Conservation (phyloP, 2,888 invertebrate species). For the Leistus spinibarbis region DNA sequence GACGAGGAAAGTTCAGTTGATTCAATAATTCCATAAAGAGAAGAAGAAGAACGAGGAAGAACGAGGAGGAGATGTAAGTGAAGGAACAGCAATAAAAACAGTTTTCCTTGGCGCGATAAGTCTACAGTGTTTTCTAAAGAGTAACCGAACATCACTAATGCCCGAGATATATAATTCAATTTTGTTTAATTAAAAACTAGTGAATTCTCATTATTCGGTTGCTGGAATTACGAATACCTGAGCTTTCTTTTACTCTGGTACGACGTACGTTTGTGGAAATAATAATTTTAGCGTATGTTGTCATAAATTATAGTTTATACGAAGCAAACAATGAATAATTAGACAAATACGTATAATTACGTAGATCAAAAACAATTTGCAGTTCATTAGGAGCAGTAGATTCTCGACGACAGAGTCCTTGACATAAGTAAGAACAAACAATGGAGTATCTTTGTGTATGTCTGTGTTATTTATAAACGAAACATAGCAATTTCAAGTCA, state of each 20-base stretch:
- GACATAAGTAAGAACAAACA: neutral
- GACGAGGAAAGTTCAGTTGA: slow-evolving; percentile 17
- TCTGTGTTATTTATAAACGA: neutral
- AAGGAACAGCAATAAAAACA: slow-evolving; percentile 12
- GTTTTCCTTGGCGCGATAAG: neutral
- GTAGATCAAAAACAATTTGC: neutral
- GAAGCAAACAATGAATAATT: neutral
- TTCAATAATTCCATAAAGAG: slow-evolving; percentile 34
- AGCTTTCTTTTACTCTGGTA: neutral
- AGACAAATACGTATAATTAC: neutral
- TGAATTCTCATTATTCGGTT: neutral
- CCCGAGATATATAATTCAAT: slow-evolving; percentile 3
- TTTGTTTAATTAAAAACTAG: slow-evolving; percentile 11
- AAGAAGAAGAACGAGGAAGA: neutral
- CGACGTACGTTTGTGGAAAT: neutral
- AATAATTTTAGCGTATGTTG: neutral
- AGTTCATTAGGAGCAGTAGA: neutral
- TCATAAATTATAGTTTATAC: neutral
- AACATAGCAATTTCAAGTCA: neutral
- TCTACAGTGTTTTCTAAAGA: neutral
- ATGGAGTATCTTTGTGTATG: neutral
- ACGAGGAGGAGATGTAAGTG: neutral
- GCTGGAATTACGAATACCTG: neutral
- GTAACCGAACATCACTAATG: neutral
- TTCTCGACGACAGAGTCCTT: neutral